Evolutionary conservation across 2,888 invertebrate genomes (phyloP).

Genomic region (Nemoura dubitans): DNA sequence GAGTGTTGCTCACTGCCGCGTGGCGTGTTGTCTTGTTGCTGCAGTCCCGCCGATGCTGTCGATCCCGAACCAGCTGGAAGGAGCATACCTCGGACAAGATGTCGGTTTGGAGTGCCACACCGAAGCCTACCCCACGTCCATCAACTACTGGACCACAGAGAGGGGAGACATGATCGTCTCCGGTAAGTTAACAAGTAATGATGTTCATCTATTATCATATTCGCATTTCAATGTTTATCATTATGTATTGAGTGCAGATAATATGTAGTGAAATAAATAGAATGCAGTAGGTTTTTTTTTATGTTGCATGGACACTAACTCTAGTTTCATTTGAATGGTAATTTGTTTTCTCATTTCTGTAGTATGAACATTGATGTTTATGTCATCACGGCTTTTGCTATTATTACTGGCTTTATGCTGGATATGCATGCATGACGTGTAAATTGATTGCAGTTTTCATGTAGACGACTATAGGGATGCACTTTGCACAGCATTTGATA

Average conservation of each 20-base stretch:
- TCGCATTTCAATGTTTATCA: background rate
- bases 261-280: too few species aligned
- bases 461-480: background rate
- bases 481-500: background rate
- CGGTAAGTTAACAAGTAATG: constrained; percentile 67
- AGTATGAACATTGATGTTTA: background rate
- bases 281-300: too few species aligned
- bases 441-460: background rate
- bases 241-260: background rate
- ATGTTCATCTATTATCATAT: background rate
- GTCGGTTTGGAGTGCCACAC: constrained; percentile 89
- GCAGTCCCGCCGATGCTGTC: constrained; percentile 94
- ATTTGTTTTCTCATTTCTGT: background rate
- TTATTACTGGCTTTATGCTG: background rate
- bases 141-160: constrained; percentile 94
- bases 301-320: too few species aligned
- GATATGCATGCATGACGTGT: background rate
- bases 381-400: background rate
- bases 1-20: too few species aligned
- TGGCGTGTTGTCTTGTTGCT: constrained; percentile 40
- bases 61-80: constrained; percentile 92
- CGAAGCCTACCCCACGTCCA: constrained; percentile 90
- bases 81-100: constrained; percentile 88
- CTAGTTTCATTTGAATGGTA: background rate
- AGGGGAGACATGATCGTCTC: constrained; percentile 93